Conservation (phyloP, 2,888 invertebrate species). For the Serripes groenlandicus region DNA sequence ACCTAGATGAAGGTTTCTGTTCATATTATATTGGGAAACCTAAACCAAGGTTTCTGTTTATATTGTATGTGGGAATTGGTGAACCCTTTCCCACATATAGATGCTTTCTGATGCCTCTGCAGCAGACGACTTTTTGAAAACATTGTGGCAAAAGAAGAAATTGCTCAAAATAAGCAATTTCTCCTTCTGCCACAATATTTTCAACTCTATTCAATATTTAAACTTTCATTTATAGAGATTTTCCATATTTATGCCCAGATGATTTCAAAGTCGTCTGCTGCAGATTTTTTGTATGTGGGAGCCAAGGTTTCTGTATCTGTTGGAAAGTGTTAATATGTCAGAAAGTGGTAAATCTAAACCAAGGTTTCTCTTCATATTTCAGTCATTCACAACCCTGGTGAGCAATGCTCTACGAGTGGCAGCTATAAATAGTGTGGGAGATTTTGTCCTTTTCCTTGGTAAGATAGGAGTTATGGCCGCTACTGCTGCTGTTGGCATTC, state of each 20-base stretch:
- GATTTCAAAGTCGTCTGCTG: not conserved
- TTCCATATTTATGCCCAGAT: too few relatives aligned
- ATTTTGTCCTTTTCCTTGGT: slow-evolving; percentile 96
- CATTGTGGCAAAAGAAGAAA: not conserved
- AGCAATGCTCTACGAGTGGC: slow-evolving; percentile 93
- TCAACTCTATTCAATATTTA: not conserved
- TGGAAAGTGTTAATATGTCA: not conserved
- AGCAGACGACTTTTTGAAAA: too few relatives aligned
- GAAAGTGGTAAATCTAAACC: not conserved
- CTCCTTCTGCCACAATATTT: not conserved
- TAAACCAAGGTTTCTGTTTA: too few relatives aligned
- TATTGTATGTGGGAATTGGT: too few relatives aligned
- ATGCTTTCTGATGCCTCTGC: too few relatives aligned
- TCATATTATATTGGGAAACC: too few relatives aligned
- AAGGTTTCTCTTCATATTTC: slow-evolving; percentile 51
- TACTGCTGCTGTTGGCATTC: slow-evolving; percentile 92
- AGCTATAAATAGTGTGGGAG: slow-evolving; percentile 96
- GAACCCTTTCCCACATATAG: too few relatives aligned
- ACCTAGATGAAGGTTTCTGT: too few relatives aligned
- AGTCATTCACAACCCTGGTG: slow-evolving; percentile 93
- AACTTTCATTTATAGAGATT: too few relatives aligned
- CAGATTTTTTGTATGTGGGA: not conserved
- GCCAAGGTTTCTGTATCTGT: not conserved
- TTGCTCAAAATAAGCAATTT: not conserved
- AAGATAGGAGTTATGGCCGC: slow-evolving; percentile 93